Evolutionary conservation across 2,888 invertebrate species (phyloP), one percentile per base, ranked within the genome.

Genomic region (Hyposoter didymator): DNA sequence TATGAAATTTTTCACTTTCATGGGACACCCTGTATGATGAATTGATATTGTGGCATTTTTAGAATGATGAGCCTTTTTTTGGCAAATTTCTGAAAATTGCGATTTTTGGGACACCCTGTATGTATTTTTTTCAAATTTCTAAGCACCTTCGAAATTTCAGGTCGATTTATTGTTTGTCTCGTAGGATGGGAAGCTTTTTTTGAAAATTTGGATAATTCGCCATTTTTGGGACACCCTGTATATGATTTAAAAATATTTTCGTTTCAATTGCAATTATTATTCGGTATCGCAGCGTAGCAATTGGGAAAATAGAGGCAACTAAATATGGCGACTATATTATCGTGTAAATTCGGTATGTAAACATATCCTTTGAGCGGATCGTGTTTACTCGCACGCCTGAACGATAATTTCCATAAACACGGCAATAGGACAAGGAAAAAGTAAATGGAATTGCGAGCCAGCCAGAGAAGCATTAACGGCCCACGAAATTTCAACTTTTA

Each of bases 351-450:
- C 28, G 14, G 28, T 28, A 59, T 59, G 28, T 28, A 28, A 59
- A 59, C 59, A 59, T 28, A 28, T 14, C 59, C 59, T 59, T 28
- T 59, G 59, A 28, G 14, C 59, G 28, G n/a, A n/a, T 28, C 28
- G 28, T 59, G 59, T 22, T 59, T 14, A 59, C 59, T 59, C 55
- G 28, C 59, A 59, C 28, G 59, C 59, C 14, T 28, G 59, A 59
- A 28, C 12, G 28, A 59, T 59, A 59, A 59, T 59, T 22, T 28
- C 28, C 59, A 28, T 59, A 28, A 59, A 59, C 28, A 59, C 28
- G 14, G 28, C 5, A 59, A 59, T 59, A 59, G 28, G 28, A 59
- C 14, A 28, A 59, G 5, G 28, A 28, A 28, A 59, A 14, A 28
- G 28, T 59, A 14, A 59, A 59, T 59, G 59, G 59, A 59, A 59